Percentiles rank a stretch among this genome's conserved stretches.
These are phyloP conservation scores for Scatophagus argus DNA, from an alignment of 2,113 vertebrate genomes.

Conservation along the genomic window DNA sequence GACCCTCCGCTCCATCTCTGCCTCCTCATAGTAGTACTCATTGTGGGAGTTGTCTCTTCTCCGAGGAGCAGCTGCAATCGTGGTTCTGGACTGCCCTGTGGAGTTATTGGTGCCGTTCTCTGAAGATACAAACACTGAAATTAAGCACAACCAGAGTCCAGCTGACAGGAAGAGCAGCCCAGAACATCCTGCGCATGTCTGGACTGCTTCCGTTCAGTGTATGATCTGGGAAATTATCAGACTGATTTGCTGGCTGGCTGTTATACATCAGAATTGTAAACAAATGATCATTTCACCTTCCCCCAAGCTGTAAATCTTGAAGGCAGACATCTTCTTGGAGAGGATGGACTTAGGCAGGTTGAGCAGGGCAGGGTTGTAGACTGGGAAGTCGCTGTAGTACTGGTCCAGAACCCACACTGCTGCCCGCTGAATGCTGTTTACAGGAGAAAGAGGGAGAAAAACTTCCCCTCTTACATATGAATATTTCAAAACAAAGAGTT, in stretches of 20 bases:
- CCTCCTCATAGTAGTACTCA: constrained; percentile 95
- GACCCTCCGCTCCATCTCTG: constrained; percentile 91
- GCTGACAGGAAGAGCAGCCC: too few relatives aligned
- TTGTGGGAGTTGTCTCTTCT: constrained; percentile 94
- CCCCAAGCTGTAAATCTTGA: constrained; percentile 93
- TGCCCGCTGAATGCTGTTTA: constrained; percentile 91
- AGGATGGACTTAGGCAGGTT: constrained; percentile 96
- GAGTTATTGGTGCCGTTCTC: constrained; percentile 93
- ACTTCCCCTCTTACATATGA: background rate
- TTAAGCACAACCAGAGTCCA: background rate
- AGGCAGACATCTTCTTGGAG: constrained; percentile 94
- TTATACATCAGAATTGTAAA: too few relatives aligned
- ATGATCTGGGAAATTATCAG: background rate
- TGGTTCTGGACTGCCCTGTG: constrained; percentile 90
- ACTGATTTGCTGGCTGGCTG: background rate
- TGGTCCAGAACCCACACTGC: constrained; percentile 95
- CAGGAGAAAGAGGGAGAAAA: background rate
- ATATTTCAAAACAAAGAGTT: fast-evolving
- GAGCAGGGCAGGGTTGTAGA: constrained; percentile 94
- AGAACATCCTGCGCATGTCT: background rate
- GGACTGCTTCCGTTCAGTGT: background rate
- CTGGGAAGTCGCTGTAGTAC: constrained; percentile 96
- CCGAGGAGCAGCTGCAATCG: constrained; percentile 89
- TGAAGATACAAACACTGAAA: constrained; percentile 41
- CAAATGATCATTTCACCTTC: constrained; percentile 84